A percentile compares a stretch with the other conserved stretches of the same genome.
Conservation (phyloP, 1,140 invertebrate genomes). For the Gonioctena quinquepunctata region DNA sequence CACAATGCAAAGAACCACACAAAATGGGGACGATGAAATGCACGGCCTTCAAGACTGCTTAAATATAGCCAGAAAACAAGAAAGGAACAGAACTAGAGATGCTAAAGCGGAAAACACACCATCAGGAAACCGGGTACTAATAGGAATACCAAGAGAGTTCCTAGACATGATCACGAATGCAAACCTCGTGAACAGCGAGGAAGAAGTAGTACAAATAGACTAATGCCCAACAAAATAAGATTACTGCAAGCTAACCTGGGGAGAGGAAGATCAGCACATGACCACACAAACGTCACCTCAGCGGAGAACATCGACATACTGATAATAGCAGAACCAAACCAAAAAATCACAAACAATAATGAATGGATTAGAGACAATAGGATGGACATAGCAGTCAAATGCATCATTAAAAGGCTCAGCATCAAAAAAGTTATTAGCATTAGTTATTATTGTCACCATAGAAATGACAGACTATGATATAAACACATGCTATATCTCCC, state of each 20-base stretch:
- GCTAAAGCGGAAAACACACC: too few species aligned
- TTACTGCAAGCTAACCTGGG: conserved; percentile 3
- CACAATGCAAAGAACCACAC: background rate
- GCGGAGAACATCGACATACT: background rate
- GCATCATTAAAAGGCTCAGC: background rate
- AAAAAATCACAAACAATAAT: background rate
- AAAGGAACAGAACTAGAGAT: background rate
- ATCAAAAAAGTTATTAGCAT: background rate
- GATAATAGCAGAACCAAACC: background rate
- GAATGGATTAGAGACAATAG: background rate
- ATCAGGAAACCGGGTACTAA: too few species aligned
- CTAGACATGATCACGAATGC: too few species aligned
- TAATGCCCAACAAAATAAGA: too few species aligned
- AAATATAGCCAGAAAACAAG: background rate
- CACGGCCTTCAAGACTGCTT: background rate
- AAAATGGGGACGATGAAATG: conserved; percentile 10
- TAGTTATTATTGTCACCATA: too few species aligned
- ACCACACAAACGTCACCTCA: background rate
- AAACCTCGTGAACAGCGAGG: too few species aligned
- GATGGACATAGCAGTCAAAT: conserved; percentile 3
- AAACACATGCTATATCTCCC: too few species aligned
- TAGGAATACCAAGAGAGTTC: too few species aligned
- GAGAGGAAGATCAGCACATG: background rate
- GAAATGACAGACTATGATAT: too few species aligned
- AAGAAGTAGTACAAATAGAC: too few species aligned